Evolutionary conservation across 1,140 invertebrate genomes (phyloP).

Genomic region (Heliconius congener): DNA sequence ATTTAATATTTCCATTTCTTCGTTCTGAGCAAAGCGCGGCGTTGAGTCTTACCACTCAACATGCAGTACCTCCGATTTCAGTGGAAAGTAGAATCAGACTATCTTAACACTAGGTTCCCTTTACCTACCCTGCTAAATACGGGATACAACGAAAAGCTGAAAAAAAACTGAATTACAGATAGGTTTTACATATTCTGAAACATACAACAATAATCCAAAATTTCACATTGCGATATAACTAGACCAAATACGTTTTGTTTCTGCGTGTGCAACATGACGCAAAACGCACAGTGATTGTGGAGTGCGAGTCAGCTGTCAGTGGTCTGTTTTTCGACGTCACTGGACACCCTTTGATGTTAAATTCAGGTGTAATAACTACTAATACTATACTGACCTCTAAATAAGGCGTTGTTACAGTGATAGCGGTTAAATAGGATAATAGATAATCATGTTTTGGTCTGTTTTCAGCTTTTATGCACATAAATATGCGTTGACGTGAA

Average conservation of each 20-base stretch:
- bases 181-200: too few relatives aligned
- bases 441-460: not conserved
- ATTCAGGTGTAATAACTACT: slow-evolving; percentile 61
- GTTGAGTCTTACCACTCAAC: too few relatives aligned
- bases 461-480: not conserved
- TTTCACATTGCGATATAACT: slow-evolving; percentile 8
- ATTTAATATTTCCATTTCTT: too few relatives aligned
- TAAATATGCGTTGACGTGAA: not conserved
- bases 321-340: slow-evolving; percentile 49
- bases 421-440: slow-evolving; percentile 1
- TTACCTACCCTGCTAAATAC: too few relatives aligned
- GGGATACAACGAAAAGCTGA: too few relatives aligned
- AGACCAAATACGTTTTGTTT: slow-evolving; percentile 26
- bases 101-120: too few relatives aligned
- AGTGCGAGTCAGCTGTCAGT: slow-evolving; percentile 38
- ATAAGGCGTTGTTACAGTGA: slow-evolving; percentile 9
- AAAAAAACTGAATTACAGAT: too few relatives aligned
- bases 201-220: not conserved
- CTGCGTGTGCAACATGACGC: slow-evolving; percentile 23
- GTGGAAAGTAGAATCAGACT: too few relatives aligned
- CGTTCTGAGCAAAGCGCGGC: too few relatives aligned
- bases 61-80: too few relatives aligned
- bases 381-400: slow-evolving; percentile 47
- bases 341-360: slow-evolving; percentile 52
- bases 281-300: slow-evolving; percentile 38